Conservation (phyloP, 1,140 invertebrate species). For the Branchinecta lindahli region DNA sequence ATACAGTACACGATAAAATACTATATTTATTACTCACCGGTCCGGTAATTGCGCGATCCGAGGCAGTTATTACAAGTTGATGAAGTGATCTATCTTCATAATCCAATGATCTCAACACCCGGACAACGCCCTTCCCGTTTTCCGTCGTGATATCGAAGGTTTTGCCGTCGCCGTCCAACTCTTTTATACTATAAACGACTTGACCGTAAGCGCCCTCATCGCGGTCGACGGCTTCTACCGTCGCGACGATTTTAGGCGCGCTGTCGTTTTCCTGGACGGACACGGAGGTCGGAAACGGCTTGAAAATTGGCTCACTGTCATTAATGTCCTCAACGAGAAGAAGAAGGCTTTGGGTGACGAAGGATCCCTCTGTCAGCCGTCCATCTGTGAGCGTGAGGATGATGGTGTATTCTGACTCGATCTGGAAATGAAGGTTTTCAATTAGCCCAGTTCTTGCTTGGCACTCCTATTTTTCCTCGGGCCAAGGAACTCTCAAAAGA, state of each 20-base stretch:
- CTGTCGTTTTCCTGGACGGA: constrained; percentile 58
- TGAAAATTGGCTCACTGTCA: constrained; percentile 74
- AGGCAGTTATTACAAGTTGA: constrained; percentile 64
- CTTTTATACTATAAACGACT: constrained; percentile 44
- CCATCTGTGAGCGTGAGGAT: constrained; percentile 78
- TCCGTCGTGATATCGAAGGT: constrained; percentile 63
- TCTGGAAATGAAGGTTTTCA: constrained; percentile 33
- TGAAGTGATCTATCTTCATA: constrained; percentile 77
- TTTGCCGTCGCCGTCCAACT: constrained; percentile 54
- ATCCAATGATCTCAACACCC: constrained; percentile 56
- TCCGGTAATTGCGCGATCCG: constrained; percentile 65
- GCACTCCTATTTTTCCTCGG: too few species aligned
- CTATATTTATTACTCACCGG: constrained; percentile 34
- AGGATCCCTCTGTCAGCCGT: constrained; percentile 66
- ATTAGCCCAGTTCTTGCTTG: background rate
- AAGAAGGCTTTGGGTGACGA: constrained; percentile 72
- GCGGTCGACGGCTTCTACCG: constrained; percentile 67
- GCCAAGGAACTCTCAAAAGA: too few species aligned
- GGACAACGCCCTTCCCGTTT: constrained; percentile 71
- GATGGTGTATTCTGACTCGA: constrained; percentile 67
- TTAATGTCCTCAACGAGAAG: constrained; percentile 80
- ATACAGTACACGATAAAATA: too few species aligned
- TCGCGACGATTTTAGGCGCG: constrained; percentile 49
- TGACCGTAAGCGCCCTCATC: constrained; percentile 84
- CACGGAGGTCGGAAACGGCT: constrained; percentile 63